Evolutionary conservation across 2,797 vertebrate species (phyloP).

Genomic region (Squalus acanthias): DNA sequence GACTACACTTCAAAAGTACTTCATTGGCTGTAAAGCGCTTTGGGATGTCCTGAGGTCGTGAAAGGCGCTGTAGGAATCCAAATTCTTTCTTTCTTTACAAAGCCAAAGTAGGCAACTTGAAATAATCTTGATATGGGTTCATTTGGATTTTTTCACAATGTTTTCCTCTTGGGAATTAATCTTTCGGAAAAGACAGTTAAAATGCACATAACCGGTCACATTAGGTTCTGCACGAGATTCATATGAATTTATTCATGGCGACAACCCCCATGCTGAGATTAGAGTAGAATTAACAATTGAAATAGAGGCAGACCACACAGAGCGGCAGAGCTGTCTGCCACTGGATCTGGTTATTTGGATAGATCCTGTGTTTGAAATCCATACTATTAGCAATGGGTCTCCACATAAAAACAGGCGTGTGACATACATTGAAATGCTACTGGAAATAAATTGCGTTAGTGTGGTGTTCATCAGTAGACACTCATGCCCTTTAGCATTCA

Average conservation of each 20-base stretch:
- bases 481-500: not conserved
- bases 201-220: not conserved
- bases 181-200: not conserved
- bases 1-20: not conserved
- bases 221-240: not conserved
- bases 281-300: not conserved
- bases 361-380: not conserved
- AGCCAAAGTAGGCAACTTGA: not conserved
- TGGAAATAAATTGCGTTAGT: not conserved
- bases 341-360: not conserved
- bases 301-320: not conserved
- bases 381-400: not conserved
- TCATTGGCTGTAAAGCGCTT: not conserved
- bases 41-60: not conserved
- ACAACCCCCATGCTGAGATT: not conserved
- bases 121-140: not conserved
- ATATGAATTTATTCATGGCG: not conserved
- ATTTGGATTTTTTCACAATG: not conserved
- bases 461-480: not conserved
- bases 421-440: not conserved
- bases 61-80: not conserved
- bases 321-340: not conserved
- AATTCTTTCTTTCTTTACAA: not conserved
- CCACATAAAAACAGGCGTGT: not conserved
- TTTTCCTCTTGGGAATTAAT: not conserved